Evolutionary conservation across 2,888 invertebrate species (phyloP), one percentile per base, ranked within the genome.

Genomic region (Agrilus biguttatus): DNA sequence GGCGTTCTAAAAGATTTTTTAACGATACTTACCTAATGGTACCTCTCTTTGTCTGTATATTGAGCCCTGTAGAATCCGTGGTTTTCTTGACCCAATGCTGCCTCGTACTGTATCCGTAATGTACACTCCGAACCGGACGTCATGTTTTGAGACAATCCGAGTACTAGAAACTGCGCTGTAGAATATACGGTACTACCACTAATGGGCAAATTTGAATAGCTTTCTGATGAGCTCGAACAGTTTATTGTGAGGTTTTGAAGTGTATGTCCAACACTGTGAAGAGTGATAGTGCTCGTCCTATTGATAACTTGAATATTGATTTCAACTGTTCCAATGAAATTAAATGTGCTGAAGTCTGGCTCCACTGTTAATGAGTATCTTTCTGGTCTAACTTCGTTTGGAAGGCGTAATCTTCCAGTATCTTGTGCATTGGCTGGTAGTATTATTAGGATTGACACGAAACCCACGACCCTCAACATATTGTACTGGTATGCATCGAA

Each of bases 61-160:
- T 36, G 38, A 3, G 39, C 47, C 34, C 45, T 41, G 35, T 45
- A 47, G 13, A 47, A 47, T 10, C 47, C 47, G 10, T 28, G 34
- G 12, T 36, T 36, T 17, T 41, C 39, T n/a, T 21, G 14, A 10
- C 33, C 17, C 13, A 47, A 41, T 33, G 6, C 33, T 12, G 42
- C 45, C 8, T 28, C 28, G 10, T 10, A 28, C 3, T 10, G 5
- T 28, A 28, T 28, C 3, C 7, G 8, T 5, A 28, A 10, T 2
- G 28, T 28, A 28, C 28, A 28, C 5, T 8, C 28, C 3, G 8
- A 10, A 28, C 10, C 28, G 8, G 28, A 3, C 8, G 28, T 10
- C 10, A 28, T 10, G 10, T 8, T 28, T 28, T 10, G 8, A 10
- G 28, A 28, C 28, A 28, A 28, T 28, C 1, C 4, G 10, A 28